Evolutionary conservation across 2,888 invertebrate species (phyloP).

Genomic region (Herminia tarsipennalis): DNA sequence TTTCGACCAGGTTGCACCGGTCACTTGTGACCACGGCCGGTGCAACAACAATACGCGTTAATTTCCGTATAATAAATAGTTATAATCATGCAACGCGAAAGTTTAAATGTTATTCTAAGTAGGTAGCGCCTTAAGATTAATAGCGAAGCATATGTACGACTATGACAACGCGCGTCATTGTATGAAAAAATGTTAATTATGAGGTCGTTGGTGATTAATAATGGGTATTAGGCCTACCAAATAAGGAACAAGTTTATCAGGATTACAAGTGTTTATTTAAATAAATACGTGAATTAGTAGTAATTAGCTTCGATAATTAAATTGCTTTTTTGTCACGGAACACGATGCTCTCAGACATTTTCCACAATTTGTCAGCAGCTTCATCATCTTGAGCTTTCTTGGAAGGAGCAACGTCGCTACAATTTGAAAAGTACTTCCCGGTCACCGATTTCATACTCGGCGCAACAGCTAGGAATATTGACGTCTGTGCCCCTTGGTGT

Average conservation of each 20-base stretch:
- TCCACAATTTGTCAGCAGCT: conserved; percentile 91
- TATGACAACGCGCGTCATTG: background rate
- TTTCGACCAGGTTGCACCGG: too few relatives aligned
- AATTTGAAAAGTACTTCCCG: conserved; percentile 92
- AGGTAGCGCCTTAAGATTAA: too few relatives aligned
- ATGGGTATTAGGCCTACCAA: too few relatives aligned
- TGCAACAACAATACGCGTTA: too few relatives aligned
- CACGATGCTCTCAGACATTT: conserved; percentile 84
- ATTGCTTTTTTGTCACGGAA: conserved; percentile 9
- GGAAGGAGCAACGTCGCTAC: conserved; percentile 84
- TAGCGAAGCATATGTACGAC: background rate
- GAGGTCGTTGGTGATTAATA: too few relatives aligned
- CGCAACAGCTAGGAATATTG: conserved; percentile 88
- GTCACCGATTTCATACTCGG: conserved; percentile 87
- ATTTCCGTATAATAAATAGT: too few relatives aligned
- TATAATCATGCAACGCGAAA: too few relatives aligned
- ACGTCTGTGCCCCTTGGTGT: conserved; percentile 91
- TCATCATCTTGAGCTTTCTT: conserved; percentile 86
- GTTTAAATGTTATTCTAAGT: too few relatives aligned
- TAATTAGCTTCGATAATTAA: too few relatives aligned
- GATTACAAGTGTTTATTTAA: conserved; percentile 1
- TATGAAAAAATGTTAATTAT: too few relatives aligned
- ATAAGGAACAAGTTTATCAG: background rate
- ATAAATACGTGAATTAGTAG: background rate
- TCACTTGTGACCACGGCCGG: too few relatives aligned